Conservation (phyloP, 2,888 invertebrate genomes). For the Ochlodes sylvanus region DNA sequence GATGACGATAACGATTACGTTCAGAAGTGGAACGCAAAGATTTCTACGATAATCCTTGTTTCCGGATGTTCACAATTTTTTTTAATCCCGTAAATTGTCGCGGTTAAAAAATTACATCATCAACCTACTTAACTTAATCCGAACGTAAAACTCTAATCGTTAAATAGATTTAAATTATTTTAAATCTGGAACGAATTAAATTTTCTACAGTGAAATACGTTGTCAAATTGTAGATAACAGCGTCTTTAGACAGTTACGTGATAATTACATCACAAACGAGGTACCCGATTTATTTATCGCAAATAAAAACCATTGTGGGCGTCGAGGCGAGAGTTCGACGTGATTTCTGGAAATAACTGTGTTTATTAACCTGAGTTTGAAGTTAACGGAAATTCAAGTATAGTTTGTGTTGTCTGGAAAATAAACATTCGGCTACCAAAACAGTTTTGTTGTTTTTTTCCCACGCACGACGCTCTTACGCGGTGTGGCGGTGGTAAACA, state of each 20-base stretch:
- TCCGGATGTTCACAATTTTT: constrained; percentile 29
- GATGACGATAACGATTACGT: constrained; percentile 42
- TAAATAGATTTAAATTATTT: no score
- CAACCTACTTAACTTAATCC: background rate
- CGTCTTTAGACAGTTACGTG: background rate
- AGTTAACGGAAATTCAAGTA: constrained; percentile 25
- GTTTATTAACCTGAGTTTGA: constrained; percentile 14
- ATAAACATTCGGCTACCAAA: constrained; percentile 19
- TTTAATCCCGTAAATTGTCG: background rate
- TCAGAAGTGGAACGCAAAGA: constrained; percentile 18
- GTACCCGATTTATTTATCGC: constrained; percentile 3
- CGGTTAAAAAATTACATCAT: no score
- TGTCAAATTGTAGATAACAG: background rate
- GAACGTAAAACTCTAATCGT: background rate
- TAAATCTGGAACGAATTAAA: no score
- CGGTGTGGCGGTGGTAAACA: no score
- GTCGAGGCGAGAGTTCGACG: constrained; percentile 8
- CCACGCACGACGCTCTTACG: constrained; percentile 10
- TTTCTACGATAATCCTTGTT: constrained; percentile 13
- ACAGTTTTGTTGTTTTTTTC: constrained; percentile 14
- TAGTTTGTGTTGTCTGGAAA: constrained; percentile 1
- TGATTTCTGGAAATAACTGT: constrained; percentile 20
- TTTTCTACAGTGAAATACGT: background rate
- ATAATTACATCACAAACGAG: constrained; percentile 7
- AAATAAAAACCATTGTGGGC: background rate